Evolutionary conservation across 2,113 vertebrate species (phyloP).

Genomic region (Nothobranchius furzeri): DNA sequence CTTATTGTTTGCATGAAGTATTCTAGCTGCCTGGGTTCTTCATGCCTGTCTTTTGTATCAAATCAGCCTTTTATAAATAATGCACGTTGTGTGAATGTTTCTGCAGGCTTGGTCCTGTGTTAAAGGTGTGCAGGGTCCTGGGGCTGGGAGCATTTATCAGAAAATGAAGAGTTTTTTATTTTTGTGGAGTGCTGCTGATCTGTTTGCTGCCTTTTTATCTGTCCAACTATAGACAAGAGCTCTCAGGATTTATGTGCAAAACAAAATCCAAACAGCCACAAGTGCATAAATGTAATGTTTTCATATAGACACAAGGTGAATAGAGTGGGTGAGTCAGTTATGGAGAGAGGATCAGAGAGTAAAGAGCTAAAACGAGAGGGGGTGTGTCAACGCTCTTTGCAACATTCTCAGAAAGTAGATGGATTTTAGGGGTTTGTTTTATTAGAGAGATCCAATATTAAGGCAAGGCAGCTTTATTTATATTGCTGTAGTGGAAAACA

Average conservation of each 20-base stretch:
- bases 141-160: slow-evolving; percentile 54
- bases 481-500: no score
- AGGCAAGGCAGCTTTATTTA: no score
- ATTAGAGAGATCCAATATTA: no score
- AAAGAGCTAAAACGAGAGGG: slow-evolving; percentile 16
- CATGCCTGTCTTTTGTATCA: slow-evolving; percentile 21
- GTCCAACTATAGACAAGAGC: slow-evolving; percentile 9
- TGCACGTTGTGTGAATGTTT: slow-evolving; percentile 67
- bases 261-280: background rate
- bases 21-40: slow-evolving; percentile 7
- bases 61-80: slow-evolving; percentile 67
- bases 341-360: slow-evolving; percentile 18
- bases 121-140: slow-evolving; percentile 40
- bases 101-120: slow-evolving; percentile 46
- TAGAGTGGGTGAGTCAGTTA: slow-evolving; percentile 15
- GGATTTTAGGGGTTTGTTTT: no score
- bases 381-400: slow-evolving; percentile 18
- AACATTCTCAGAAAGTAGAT: no score
- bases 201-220: slow-evolving; percentile 21
- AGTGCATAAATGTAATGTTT: background rate
- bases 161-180: slow-evolving; percentile 29
- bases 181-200: slow-evolving; percentile 50
- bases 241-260: slow-evolving; percentile 14
- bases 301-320: background rate
- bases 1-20: slow-evolving; percentile 18